phyloP scores from a whole-genome alignment of 2,113 vertebrate species.

The Calyptomena viridis region DNA sequence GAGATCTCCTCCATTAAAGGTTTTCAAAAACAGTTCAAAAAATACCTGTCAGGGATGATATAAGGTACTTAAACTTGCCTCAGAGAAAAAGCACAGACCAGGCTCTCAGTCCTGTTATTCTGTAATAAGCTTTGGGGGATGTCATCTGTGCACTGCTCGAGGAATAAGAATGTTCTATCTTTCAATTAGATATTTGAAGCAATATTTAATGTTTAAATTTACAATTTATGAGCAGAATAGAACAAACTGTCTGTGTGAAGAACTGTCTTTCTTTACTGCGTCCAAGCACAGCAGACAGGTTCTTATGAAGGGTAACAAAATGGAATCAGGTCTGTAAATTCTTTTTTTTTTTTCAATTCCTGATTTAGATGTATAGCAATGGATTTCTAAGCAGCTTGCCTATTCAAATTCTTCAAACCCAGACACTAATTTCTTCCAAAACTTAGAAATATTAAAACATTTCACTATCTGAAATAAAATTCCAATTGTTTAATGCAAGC shows the following conservation, averaged over 20 bases:
- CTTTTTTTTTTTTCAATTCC: neutral
- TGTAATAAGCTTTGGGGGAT: neutral
- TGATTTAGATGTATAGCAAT: neutral
- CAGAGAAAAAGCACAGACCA: neutral
- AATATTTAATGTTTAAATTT: conserved; percentile 21
- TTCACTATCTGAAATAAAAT: neutral
- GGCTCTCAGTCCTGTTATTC: neutral
- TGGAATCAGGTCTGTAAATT: neutral
- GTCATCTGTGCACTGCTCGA: neutral
- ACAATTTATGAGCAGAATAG: neutral
- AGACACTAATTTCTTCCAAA: neutral
- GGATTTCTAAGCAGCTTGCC: neutral
- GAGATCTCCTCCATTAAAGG: neutral
- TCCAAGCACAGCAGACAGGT: neutral
- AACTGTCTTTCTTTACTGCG: neutral
- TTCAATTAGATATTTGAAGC: neutral
- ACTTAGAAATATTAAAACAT: neutral
- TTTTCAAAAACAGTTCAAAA: neutral
- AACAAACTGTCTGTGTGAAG: neutral
- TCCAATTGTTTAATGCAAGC: neutral
- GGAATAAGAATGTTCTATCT: neutral
- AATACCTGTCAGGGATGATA: neutral
- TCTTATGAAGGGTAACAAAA: neutral
- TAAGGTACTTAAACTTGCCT: conserved; percentile 32
- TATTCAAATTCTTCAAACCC: neutral